These are phyloP conservation scores for Pterois miles DNA, from an alignment of 2,797 vertebrate species.

Conservation along the genomic window DNA sequence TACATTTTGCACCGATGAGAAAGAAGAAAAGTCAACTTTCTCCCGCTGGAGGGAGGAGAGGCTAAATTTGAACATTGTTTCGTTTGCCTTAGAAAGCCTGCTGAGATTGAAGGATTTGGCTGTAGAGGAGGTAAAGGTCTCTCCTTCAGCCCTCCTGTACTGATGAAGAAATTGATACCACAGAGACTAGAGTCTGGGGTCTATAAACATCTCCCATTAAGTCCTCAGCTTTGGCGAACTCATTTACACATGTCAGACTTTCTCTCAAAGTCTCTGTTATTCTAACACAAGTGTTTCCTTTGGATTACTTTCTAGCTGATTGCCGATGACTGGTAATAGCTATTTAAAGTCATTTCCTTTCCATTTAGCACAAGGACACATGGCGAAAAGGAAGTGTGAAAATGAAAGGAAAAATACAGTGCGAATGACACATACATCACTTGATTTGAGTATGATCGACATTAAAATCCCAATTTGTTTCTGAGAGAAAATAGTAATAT, in stretches of 20 bases:
- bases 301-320: conserved; percentile 47
- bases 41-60: conserved; percentile 47
- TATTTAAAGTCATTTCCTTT: conserved; percentile 41
- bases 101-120: conserved; percentile 68
- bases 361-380: conserved; percentile 32
- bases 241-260: conserved; percentile 68
- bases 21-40: conserved; percentile 70
- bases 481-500: neutral
- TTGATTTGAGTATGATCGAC: neutral
- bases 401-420: conserved; percentile 9
- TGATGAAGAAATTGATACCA: conserved; percentile 63
- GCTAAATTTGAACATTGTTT: conserved; percentile 78
- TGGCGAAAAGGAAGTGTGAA: conserved; percentile 1
- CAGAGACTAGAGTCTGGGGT: conserved; percentile 47
- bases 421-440: neutral
- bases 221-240: conserved; percentile 62
- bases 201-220: conserved; percentile 74
- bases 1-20: conserved; percentile 60
- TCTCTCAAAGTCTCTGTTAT: conserved; percentile 70
- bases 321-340: conserved; percentile 52
- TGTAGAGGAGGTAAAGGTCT: conserved; percentile 33
- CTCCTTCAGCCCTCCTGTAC: conserved; percentile 35
- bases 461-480: conserved; percentile 4
- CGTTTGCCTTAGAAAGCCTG: conserved; percentile 69
- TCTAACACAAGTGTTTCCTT: conserved; percentile 57